Base-by-base conservation (phyloP, 2,113 vertebrate species). In the Cygnus atratus region DNA sequence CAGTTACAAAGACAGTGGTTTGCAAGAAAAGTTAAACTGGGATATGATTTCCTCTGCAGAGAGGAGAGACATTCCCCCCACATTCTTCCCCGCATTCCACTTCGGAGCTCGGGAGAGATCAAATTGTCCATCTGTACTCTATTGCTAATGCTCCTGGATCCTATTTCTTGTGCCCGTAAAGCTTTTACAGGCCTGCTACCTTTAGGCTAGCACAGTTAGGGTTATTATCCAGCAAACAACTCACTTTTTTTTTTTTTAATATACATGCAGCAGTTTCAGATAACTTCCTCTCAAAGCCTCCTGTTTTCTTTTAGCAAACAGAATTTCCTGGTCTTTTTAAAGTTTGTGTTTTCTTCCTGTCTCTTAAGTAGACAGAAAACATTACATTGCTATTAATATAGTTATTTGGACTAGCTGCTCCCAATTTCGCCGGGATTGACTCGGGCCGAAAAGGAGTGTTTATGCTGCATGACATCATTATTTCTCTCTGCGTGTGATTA, bases 211-310 rank as follows among this genome's bases (percentile, higher is more conserved):
- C 26, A 31, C 70, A 76, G 82, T 35, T 41, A 4, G 90, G 94
- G 43, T 86, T 88, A 81, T 96, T 91, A 94, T 67, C 84, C 96
- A 85, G 84, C 62, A 92, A 95, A 89, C 58, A 87, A 89, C 66
- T 58, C 78, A 15, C 43, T 83, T 61, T 52, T 43, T 9, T 24
- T 26, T 24, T n/a, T 39, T 54, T 39, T 14, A 35, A 68, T 55
- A 58, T 35, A 43, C 52, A 9, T 5, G 76, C 84, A 85, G 54
- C 84, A 52, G 63, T 92, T 93, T 81, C 81, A 19, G 96, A 70
- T 37, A 35, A 21, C 84, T 78, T 81, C 92, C 87, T 29, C 44
- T 44, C 79, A 28, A 41, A 78, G 43, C 21, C 62, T 84, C 66
- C 86, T 24, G 29, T 20, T 92, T 93, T 54, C 37, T 95, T 39